These are phyloP conservation scores for Batillaria attramentaria DNA, from an alignment of 1,140 invertebrate genomes.

Conservation along the genomic window DNA sequence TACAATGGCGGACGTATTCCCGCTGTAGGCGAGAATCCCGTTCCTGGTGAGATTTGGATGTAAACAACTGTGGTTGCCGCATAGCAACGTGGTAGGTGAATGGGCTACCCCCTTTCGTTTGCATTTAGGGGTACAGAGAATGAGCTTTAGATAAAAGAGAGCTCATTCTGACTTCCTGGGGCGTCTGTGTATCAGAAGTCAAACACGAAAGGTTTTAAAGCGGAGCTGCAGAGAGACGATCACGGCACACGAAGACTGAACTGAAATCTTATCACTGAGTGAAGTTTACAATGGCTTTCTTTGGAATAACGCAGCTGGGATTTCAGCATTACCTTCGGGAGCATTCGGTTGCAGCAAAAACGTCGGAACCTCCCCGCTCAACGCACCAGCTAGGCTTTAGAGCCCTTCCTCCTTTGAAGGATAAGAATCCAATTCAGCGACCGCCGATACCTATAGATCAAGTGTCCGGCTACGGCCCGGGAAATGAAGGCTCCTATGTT, in stretches of 20 bases:
- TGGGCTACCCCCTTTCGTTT: constrained; percentile 5
- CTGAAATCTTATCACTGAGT: too few species aligned
- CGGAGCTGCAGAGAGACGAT: too few species aligned
- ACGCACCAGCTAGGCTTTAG: constrained; percentile 61
- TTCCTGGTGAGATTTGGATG: neutral
- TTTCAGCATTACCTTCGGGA: constrained; percentile 68
- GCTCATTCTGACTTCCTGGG: too few species aligned
- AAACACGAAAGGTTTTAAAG: too few species aligned
- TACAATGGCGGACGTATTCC: constrained; percentile 6
- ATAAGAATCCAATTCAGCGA: constrained; percentile 49
- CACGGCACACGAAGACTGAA: too few species aligned
- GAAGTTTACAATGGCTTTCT: constrained; percentile 70
- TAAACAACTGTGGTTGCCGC: constrained; percentile 16
- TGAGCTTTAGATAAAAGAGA: constrained; percentile 1
- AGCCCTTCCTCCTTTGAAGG: constrained; percentile 60
- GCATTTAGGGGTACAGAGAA: neutral
- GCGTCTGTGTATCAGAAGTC: too few species aligned
- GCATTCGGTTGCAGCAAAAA: constrained; percentile 52
- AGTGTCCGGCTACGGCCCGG: constrained; percentile 65
- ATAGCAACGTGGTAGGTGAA: constrained; percentile 12
- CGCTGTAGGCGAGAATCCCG: constrained; percentile 5
- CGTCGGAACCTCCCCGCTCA: constrained; percentile 53
- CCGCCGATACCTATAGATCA: constrained; percentile 65
- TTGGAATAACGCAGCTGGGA: constrained; percentile 67
- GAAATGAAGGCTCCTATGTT: constrained; percentile 62